These are phyloP conservation scores for Gortyna flavago DNA, from an alignment of 2,888 invertebrate species.

Conservation along the genomic window DNA sequence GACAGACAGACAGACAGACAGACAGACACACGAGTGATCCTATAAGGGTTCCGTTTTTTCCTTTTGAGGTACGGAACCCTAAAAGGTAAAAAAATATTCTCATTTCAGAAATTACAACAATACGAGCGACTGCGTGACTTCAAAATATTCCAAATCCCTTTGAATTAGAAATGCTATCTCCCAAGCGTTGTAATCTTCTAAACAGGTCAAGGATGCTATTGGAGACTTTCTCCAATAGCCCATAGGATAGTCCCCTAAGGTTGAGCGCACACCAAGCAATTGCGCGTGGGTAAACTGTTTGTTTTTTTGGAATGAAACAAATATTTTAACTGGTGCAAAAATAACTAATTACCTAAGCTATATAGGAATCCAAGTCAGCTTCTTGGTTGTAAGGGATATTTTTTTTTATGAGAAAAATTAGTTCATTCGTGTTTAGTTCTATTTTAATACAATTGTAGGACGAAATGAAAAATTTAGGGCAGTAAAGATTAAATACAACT, in stretches of 20 bases:
- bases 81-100: background rate
- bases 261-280: slow-evolving; percentile 17
- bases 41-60: no score
- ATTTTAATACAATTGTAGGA: background rate
- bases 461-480: background rate
- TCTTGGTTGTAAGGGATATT: background rate
- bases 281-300: background rate
- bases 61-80: no score
- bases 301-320: background rate
- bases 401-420: no score
- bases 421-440: background rate
- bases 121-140: background rate
- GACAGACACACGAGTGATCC: no score
- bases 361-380: background rate
- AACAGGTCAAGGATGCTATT: slow-evolving; percentile 66
- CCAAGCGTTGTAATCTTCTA: slow-evolving; percentile 44
- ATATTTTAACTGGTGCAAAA: background rate
- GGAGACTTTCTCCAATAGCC: slow-evolving; percentile 67
- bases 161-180: slow-evolving; percentile 59
- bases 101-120: background rate
- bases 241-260: slow-evolving; percentile 22
- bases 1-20: no score
- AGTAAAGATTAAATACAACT: background rate
- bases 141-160: slow-evolving; percentile 19
- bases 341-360: no score